A percentile compares a stretch with the other conserved stretches of the same genome.
These are phyloP conservation scores for Morpho helenor DNA, from an alignment of 2,888 invertebrate genomes.

Conservation along the genomic window DNA sequence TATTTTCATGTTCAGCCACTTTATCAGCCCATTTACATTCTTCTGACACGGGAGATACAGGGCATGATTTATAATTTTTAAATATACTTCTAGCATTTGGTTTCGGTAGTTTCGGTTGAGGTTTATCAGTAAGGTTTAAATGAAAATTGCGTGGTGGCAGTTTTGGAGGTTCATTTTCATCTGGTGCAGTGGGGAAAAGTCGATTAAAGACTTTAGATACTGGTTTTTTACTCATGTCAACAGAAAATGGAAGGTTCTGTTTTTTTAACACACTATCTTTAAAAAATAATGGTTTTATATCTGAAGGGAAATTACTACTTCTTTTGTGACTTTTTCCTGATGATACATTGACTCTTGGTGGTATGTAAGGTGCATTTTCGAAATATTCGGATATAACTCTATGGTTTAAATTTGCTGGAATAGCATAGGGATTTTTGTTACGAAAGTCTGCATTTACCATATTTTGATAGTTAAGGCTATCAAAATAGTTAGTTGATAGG, in stretches of 20 bases:
- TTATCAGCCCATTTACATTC: conserved; percentile 83
- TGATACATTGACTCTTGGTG: conserved; percentile 61
- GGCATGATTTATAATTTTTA: conserved; percentile 87
- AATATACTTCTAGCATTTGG: conserved; percentile 75
- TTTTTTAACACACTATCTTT: conserved; percentile 58
- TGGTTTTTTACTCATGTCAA: conserved; percentile 57
- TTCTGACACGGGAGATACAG: conserved; percentile 90
- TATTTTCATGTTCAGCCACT: conserved; percentile 46
- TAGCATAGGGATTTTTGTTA: conserved; percentile 73
- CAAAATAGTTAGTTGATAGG: conserved; percentile 63
- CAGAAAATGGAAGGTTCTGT: conserved; percentile 51
- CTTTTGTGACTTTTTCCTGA: conserved; percentile 33
- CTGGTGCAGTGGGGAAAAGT: conserved; percentile 53
- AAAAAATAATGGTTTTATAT: conserved; percentile 49
- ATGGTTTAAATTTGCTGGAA: conserved; percentile 70
- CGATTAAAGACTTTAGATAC: conserved; percentile 67
- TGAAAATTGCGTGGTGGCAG: conserved; percentile 61
- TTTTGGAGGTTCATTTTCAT: conserved; percentile 47
- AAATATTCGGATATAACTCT: conserved; percentile 58
- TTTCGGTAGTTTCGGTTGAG: conserved; percentile 51
- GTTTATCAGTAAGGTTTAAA: conserved; percentile 60
- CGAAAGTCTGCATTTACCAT: conserved; percentile 50
- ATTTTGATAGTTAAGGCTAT: conserved; percentile 63
- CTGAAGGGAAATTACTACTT: conserved; percentile 42
- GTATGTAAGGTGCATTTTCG: conserved; percentile 59